Evolutionary conservation across 2,797 vertebrate genomes (phyloP), one percentile per base, ranked within the genome.

Genomic region (Hozukius guyotensis): DNA sequence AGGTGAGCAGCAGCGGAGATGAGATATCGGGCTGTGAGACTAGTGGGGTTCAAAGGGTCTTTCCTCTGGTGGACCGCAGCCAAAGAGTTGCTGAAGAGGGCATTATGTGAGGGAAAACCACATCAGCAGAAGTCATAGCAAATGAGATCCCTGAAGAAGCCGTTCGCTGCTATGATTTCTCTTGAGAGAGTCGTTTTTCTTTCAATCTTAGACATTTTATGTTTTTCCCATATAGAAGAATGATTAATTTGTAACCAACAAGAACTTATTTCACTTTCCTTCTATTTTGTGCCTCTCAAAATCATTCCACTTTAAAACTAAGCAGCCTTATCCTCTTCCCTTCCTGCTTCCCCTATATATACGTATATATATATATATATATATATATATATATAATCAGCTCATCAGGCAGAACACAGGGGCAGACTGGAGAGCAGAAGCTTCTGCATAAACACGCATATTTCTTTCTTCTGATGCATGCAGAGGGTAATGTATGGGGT

Each of bases 331-430:
- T 66, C 84, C 12, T 61, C 46, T 62, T 72, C 57, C 29, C 29
- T 55, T 49, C 65, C 27, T 4, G 3, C 38, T 62, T 73, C 68
- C n/a, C 24, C 12, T 34, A 63, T 70, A 64, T 68, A 70, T 61
- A 67, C 56, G 12, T n/a, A 61, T 27, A 57, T 57, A 27, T 27
- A 56, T 14, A 56, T 38, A 12, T 38, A 52, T 72, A 64, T 67
- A 70, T 60, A 59, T 63, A 57, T 16, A 12, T 34, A 62, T 62
- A 20, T 67, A 56, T 42, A 83, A 90, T 91, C 89, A 92, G 80
- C 89, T 89, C 88, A 89, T 91, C 85, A 75, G 78, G 88, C 83
- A 67, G 75, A 93, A 90, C 75, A 90, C 72, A 85, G 91, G 88
- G 82, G 84, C 77, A 80, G 82, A 63, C 75, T 36, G 42, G 34